Percentiles rank a stretch among this genome's conserved stretches.
Conservation (phyloP, 2,113 vertebrate species). For the Ophthalmolycus amberensis region DNA sequence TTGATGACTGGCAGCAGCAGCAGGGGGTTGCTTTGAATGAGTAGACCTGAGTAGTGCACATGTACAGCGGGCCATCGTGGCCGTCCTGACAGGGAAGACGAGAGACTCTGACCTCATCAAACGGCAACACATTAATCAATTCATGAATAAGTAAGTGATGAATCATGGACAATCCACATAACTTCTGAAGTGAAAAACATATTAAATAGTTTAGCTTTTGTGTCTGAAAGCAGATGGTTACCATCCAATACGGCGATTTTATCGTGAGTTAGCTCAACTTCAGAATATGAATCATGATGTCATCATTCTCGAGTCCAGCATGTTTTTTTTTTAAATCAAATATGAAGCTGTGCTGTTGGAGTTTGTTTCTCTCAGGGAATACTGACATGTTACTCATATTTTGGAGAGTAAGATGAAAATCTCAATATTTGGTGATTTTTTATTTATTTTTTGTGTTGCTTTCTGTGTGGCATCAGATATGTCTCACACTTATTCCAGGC, state of each 20-base stretch:
- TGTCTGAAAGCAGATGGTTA: not conserved
- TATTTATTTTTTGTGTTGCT: conserved; percentile 9
- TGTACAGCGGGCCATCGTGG: not conserved
- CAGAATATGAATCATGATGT: conserved; percentile 4
- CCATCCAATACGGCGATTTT: not conserved
- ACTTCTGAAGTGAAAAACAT: not conserved
- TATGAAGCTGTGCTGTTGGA: not conserved
- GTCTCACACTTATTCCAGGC: conserved; percentile 25
- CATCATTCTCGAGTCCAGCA: conserved; percentile 10
- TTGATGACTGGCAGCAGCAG: conserved; percentile 4
- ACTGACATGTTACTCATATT: conserved; percentile 27
- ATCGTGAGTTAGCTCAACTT: conserved; percentile 9
- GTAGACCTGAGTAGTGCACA: conserved; percentile 3
- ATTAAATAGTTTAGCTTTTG: not conserved
- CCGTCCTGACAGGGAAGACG: not conserved
- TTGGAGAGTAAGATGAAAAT: conserved; percentile 15
- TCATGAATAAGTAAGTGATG: not conserved
- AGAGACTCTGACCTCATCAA: not conserved
- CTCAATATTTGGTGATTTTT: not conserved
- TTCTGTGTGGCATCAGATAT: not conserved
- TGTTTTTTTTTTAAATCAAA: conserved; percentile 20
- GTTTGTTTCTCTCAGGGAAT: conserved; percentile 8
- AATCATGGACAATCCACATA: conserved; percentile 13
- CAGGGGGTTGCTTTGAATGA: not conserved
- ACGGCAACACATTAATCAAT: not conserved